Percentiles rank a stretch among this genome's conserved stretches.
Conservation (phyloP, 2,888 invertebrate genomes). For the Adela reaumurella region DNA sequence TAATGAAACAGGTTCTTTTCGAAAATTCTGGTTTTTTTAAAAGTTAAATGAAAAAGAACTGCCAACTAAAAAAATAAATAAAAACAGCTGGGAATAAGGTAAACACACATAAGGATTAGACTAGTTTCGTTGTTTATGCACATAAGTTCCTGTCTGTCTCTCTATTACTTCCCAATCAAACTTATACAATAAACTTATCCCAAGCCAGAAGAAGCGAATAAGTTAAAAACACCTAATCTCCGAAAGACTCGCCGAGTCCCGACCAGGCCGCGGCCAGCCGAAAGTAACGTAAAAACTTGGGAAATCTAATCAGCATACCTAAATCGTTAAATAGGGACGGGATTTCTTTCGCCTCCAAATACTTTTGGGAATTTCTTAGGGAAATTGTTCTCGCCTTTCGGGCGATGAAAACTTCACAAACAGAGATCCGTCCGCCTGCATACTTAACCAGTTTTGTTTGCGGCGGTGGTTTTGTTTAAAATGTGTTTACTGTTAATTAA, state of each 20-base stretch:
- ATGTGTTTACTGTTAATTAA: too few relatives aligned
- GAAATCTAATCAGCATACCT: constrained; percentile 30
- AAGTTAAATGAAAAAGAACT: too few relatives aligned
- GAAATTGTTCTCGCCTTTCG: not conserved
- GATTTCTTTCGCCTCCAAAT: constrained; percentile 4
- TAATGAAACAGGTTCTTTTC: too few relatives aligned
- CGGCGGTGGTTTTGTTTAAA: too few relatives aligned
- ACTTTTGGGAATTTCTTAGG: not conserved
- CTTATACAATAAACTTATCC: constrained; percentile 31
- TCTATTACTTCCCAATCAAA: constrained; percentile 37
- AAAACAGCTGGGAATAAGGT: too few relatives aligned
- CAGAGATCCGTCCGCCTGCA: too few relatives aligned
- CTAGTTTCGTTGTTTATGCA: too few relatives aligned
- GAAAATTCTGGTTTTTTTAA: too few relatives aligned
- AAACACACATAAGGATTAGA: too few relatives aligned
- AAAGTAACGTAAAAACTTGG: constrained; percentile 13
- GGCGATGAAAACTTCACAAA: not conserved
- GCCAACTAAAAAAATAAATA: too few relatives aligned
- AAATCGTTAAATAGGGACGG: constrained; percentile 27
- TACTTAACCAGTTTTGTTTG: too few relatives aligned
- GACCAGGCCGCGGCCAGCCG: not conserved
- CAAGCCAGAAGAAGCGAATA: constrained; percentile 5
- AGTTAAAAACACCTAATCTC: constrained; percentile 33
- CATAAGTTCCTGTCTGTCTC: constrained; percentile 9
- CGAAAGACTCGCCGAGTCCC: constrained; percentile 13